These are phyloP conservation scores for fruit fly (Drosophila melanogaster) DNA, from an alignment of 1,140 invertebrate genomes.

Conservation along the genomic window DNA sequence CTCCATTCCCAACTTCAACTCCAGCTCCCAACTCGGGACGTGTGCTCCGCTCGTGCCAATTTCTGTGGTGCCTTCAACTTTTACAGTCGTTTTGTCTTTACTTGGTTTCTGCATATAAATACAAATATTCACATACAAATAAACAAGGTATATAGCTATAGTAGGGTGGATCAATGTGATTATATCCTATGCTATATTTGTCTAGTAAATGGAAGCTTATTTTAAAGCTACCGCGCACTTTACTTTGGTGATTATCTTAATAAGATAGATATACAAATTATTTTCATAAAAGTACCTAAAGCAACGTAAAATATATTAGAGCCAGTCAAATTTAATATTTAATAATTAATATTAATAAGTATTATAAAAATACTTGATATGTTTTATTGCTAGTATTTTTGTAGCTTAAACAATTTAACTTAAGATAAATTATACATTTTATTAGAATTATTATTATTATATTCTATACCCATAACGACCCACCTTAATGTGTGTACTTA, in stretches of 20 bases:
- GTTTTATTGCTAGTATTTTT: accelerated
- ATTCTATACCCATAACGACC: background rate
- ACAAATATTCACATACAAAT: slow-evolving; percentile 56
- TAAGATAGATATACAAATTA: too few relatives aligned
- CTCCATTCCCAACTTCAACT: slow-evolving; percentile 12
- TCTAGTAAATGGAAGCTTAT: background rate
- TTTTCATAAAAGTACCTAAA: too few relatives aligned
- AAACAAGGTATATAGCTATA: slow-evolving; percentile 17
- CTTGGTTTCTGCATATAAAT: slow-evolving; percentile 69
- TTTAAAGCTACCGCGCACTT: too few relatives aligned
- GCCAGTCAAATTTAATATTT: background rate
- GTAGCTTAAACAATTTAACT: background rate
- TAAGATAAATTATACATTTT: background rate
- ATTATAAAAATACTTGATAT: background rate
- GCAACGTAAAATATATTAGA: background rate
- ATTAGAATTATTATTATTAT: background rate
- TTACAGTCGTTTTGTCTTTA: slow-evolving; percentile 66
- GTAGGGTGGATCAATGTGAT: slow-evolving; percentile 18
- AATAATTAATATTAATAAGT: background rate
- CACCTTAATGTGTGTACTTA: slow-evolving; percentile 32
- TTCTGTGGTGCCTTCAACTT: slow-evolving; percentile 58
- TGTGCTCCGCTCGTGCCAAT: slow-evolving; percentile 81
- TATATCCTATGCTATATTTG: background rate
- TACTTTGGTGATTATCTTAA: too few relatives aligned
- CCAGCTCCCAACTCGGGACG: slow-evolving; percentile 44